phyloP scores from a whole-genome alignment of 1,140 invertebrate genomes.

The Oryzaephilus surinamensis region DNA sequence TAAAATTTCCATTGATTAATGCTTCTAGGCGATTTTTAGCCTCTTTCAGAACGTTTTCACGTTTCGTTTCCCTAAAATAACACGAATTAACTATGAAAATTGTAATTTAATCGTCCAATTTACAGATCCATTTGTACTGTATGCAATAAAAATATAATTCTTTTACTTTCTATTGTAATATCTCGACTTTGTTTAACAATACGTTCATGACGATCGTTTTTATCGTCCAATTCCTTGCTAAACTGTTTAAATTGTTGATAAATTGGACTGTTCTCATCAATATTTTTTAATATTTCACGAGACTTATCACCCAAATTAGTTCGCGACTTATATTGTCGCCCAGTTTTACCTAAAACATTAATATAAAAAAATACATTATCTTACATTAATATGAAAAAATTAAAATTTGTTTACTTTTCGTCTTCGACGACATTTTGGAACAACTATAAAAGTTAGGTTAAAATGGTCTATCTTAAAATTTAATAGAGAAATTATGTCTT shows the following conservation, averaged over 20 bases:
- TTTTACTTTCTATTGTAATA: conserved; percentile 86
- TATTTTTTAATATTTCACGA: conserved; percentile 23
- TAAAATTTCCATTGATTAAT: conserved; percentile 50
- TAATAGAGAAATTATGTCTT: conserved; percentile 6
- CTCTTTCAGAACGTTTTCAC: conserved; percentile 47
- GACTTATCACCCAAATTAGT: no score
- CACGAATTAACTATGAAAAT: conserved; percentile 2
- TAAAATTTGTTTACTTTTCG: no score
- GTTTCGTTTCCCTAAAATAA: conserved; percentile 44
- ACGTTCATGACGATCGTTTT: conserved; percentile 76
- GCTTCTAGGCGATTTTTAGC: conserved; percentile 53
- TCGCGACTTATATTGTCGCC: no score
- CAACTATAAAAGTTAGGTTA: no score
- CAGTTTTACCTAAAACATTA: no score
- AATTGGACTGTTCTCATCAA: conserved; percentile 47
- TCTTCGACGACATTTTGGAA: no score
- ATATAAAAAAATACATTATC: no score
- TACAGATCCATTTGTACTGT: conserved; percentile 39
- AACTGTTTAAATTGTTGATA: conserved; percentile 57
- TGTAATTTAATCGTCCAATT: background rate
- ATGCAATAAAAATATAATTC: conserved; percentile 80
- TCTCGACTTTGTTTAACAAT: conserved; percentile 76
- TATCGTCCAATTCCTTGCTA: conserved; percentile 59
- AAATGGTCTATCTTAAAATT: no score
- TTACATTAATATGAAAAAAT: no score